These are phyloP conservation scores for Tonatia bakeri DNA, from an alignment of 2,113 vertebrate genomes.

Conservation along the genomic window DNA sequence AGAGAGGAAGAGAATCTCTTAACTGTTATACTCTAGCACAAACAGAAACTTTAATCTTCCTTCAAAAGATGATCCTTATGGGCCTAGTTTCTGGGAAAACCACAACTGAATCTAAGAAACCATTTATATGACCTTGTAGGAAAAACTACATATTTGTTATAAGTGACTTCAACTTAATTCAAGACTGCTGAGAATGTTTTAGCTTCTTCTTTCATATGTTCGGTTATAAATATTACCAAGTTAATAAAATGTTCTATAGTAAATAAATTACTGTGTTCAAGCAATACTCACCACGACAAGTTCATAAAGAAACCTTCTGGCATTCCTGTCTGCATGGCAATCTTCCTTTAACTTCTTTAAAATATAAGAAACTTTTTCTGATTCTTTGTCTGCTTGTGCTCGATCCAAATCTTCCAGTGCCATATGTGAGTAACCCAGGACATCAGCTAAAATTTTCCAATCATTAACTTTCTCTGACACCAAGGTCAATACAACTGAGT, in stretches of 20 bases:
- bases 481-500: constrained; percentile 90
- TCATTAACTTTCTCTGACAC: constrained; percentile 89
- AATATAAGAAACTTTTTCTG: constrained; percentile 90
- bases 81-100: neutral
- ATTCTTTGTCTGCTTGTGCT: constrained; percentile 83
- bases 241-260: neutral
- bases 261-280: constrained; percentile 20
- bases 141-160: neutral
- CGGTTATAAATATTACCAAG: neutral
- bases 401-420: constrained; percentile 82
- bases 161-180: neutral
- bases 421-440: constrained; percentile 87
- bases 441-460: constrained; percentile 90
- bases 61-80: neutral
- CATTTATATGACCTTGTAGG: neutral
- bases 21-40: neutral
- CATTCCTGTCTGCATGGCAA: constrained; percentile 88
- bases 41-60: neutral
- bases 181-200: neutral
- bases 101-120: neutral
- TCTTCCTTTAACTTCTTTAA: constrained; percentile 96
- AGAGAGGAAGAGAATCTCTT: neutral
- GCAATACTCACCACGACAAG: constrained; percentile 89
- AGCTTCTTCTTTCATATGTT: neutral
- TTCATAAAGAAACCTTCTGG: constrained; percentile 92